Conservation (phyloP, 2,888 invertebrate genomes). For the Limnephilus lunatus region DNA sequence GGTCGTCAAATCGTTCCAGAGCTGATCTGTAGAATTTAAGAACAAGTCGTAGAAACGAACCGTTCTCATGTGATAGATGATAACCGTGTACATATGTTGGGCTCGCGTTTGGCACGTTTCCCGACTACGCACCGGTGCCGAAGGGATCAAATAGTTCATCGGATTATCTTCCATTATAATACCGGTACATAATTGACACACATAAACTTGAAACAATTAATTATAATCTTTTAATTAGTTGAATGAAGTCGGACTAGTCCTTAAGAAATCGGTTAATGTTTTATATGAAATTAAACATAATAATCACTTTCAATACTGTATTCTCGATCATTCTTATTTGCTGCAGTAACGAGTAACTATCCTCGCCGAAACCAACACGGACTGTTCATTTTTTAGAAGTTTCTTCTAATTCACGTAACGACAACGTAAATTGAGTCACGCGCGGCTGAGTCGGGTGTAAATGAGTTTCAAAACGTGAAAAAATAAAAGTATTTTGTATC, state of each 20-base stretch:
- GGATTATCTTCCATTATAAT: too few species aligned
- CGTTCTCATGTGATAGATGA: too few species aligned
- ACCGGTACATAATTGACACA: too few species aligned
- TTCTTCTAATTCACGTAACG: slow-evolving; percentile 59
- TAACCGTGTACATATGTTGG: too few species aligned
- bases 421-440: slow-evolving; percentile 64
- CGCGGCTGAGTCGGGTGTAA: slow-evolving; percentile 52
- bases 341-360: not conserved
- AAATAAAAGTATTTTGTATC: slow-evolving; percentile 64
- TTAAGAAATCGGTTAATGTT: not conserved
- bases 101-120: too few species aligned
- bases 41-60: too few species aligned
- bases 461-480: slow-evolving; percentile 64
- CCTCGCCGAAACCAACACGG: not conserved
- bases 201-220: too few species aligned
- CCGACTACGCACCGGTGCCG: too few species aligned
- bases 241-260: not conserved
- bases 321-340: not conserved
- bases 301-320: not conserved
- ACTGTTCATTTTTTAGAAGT: slow-evolving; percentile 42
- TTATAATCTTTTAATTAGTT: too few species aligned
- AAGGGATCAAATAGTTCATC: too few species aligned
- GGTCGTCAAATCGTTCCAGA: too few species aligned
- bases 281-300: not conserved
- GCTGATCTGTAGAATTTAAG: too few species aligned